Conservation (phyloP, 2,797 vertebrate genomes). For the Channa striata region DNA sequence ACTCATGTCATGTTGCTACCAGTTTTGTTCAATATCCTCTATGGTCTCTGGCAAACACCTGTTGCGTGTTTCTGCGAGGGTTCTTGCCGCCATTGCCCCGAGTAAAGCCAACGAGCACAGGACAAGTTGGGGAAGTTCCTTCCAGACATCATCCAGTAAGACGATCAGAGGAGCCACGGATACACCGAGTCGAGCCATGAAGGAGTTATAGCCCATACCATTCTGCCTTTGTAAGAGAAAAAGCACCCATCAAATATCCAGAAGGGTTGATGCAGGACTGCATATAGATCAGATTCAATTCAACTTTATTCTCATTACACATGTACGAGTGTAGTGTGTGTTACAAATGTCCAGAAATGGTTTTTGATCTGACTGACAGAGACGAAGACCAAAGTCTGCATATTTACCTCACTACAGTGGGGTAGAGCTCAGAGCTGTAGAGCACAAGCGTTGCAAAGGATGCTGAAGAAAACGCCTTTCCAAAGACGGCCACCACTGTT, state of each 20-base stretch:
- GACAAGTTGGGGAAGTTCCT: slow-evolving; percentile 82
- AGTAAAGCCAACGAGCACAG: slow-evolving; percentile 79
- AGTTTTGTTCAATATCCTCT: slow-evolving; percentile 85
- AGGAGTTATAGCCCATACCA: slow-evolving; percentile 81
- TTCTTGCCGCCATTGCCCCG: slow-evolving; percentile 77
- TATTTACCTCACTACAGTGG: slow-evolving; percentile 92
- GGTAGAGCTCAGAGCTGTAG: slow-evolving; percentile 91
- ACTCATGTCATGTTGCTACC: neutral
- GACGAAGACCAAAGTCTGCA: neutral
- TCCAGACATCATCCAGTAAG: slow-evolving; percentile 89
- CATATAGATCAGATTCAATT: too few relatives aligned
- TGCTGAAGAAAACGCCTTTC: slow-evolving; percentile 88
- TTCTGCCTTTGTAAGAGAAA: slow-evolving; percentile 65
- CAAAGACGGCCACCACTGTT: slow-evolving; percentile 83
- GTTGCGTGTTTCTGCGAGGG: slow-evolving; percentile 86
- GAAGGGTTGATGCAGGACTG: neutral
- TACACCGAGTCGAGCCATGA: slow-evolving; percentile 77
- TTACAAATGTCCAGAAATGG: neutral
- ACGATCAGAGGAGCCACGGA: slow-evolving; percentile 78
- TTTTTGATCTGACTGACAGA: neutral
- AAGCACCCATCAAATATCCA: neutral
- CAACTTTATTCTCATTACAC: too few relatives aligned
- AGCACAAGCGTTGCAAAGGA: slow-evolving; percentile 86
- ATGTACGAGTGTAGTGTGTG: too few relatives aligned
- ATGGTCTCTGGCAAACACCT: slow-evolving; percentile 88